A percentile compares a stretch with the other conserved stretches of the same genome.
These are phyloP conservation scores for Acromyrmex charruanus DNA, from an alignment of 1,140 invertebrate genomes.

Conservation along the genomic window DNA sequence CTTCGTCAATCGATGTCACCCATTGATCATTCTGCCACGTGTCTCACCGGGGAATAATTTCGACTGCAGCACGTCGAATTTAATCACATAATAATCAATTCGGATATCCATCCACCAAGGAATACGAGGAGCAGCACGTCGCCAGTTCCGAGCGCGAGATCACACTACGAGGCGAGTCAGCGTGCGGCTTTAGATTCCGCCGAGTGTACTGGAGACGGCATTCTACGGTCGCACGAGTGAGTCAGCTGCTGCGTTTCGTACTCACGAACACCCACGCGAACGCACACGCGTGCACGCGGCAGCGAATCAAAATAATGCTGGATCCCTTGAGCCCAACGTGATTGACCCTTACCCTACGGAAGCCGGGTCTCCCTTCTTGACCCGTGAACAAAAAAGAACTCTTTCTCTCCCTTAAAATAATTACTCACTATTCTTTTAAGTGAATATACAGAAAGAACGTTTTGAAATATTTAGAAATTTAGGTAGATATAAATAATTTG, in stretches of 20 bases:
- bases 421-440: neutral
- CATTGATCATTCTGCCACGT: slow-evolving; percentile 1
- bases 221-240: slow-evolving; percentile 52
- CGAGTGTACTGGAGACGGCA: slow-evolving; percentile 45
- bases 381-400: neutral
- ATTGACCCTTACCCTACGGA: slow-evolving; percentile 11
- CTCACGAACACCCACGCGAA: slow-evolving; percentile 12
- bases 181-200: slow-evolving; percentile 56
- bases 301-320: slow-evolving; percentile 28
- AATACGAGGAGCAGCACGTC: neutral
- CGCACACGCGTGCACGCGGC: slow-evolving; percentile 32
- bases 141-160: slow-evolving; percentile 65
- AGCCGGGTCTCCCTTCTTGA: neutral
- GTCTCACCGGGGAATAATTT: neutral
- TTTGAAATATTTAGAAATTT: too few relatives aligned
- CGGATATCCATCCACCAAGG: neutral
- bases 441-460: neutral
- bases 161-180: slow-evolving; percentile 61
- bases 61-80: neutral
- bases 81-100: slow-evolving; percentile 7
- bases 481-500: too few relatives aligned
- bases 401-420: slow-evolving; percentile 11
- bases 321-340: slow-evolving; percentile 17
- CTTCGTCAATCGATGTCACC: neutral
- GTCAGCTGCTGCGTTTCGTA: slow-evolving; percentile 68